Percentiles rank a stretch among this genome's conserved stretches.
These are phyloP conservation scores for Physocephala rufipes DNA, from an alignment of 2,888 invertebrate species.

Conservation along the genomic window DNA sequence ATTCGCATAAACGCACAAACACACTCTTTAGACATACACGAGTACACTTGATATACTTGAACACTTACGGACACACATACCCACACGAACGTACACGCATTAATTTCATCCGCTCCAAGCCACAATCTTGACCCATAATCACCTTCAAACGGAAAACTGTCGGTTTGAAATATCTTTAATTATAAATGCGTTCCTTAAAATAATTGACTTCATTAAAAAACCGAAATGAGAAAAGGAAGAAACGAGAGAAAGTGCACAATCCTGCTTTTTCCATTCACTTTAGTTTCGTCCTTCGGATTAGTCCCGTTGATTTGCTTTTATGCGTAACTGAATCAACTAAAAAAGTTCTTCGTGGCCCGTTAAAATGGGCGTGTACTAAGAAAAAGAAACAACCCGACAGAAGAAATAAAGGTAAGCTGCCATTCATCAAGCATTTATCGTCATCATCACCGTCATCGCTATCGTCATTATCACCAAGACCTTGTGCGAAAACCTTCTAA, in stretches of 20 bases:
- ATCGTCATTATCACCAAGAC: no score
- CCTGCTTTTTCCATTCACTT: background rate
- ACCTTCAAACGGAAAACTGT: background rate
- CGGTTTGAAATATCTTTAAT: conserved; percentile 22
- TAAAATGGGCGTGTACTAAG: no score
- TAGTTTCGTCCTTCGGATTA: background rate
- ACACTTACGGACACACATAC: background rate
- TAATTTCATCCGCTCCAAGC: background rate
- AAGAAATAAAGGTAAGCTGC: no score
- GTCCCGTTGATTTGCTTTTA: background rate
- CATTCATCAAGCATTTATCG: no score
- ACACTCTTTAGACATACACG: background rate
- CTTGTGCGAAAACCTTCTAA: no score
- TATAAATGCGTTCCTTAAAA: conserved; percentile 5
- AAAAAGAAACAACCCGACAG: no score
- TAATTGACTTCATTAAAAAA: background rate
- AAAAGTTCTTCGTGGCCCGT: no score
- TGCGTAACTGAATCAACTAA: background rate
- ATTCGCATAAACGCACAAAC: background rate
- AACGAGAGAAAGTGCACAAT: background rate
- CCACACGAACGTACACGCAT: background rate
- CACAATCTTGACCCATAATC: conserved; percentile 33
- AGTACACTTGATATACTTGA: no score
- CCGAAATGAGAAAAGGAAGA: no score
- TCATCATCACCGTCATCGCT: no score